Conservation (phyloP, 2,888 invertebrate genomes). For the Alloscopus bannaensis region DNA sequence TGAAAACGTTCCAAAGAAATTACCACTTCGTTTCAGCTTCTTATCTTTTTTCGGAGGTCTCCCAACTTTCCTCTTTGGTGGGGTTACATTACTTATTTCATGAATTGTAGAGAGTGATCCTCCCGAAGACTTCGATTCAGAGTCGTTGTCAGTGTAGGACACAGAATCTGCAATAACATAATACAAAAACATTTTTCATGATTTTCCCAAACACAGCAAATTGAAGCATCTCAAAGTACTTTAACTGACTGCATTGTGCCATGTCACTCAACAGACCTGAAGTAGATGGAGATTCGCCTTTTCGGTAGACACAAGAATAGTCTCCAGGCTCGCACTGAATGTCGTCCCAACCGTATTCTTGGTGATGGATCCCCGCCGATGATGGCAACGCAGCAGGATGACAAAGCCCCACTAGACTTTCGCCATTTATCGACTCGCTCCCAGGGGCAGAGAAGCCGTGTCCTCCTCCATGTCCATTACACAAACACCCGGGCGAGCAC, state of each 20-base stretch:
- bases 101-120: conserved; percentile 66
- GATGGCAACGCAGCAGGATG: conserved; percentile 11
- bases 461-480: conserved; percentile 12
- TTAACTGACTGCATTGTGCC: background rate
- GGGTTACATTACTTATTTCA: conserved; percentile 63
- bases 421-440: conserved; percentile 5
- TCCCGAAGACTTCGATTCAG: conserved; percentile 70
- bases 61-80: conserved; percentile 72
- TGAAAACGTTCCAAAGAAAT: no score
- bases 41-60: conserved; percentile 73
- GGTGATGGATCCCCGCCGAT: conserved; percentile 35
- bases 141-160: conserved; percentile 69
- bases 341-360: conserved; percentile 69
- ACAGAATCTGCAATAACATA: conserved; percentile 63
- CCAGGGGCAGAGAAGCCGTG: conserved; percentile 4
- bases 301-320: conserved; percentile 55
- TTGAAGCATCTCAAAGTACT: background rate
- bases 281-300: conserved; percentile 70
- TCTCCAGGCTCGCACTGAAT: conserved; percentile 67
- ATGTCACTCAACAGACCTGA: conserved; percentile 64
- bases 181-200: conserved; percentile 8
- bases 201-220: background rate
- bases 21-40: conserved; percentile 71
- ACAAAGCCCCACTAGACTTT: conserved; percentile 11
- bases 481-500: conserved; percentile 56